phyloP scores from a whole-genome alignment of 2,113 vertebrate species.

The Phyllopteryx taeniolatus region DNA sequence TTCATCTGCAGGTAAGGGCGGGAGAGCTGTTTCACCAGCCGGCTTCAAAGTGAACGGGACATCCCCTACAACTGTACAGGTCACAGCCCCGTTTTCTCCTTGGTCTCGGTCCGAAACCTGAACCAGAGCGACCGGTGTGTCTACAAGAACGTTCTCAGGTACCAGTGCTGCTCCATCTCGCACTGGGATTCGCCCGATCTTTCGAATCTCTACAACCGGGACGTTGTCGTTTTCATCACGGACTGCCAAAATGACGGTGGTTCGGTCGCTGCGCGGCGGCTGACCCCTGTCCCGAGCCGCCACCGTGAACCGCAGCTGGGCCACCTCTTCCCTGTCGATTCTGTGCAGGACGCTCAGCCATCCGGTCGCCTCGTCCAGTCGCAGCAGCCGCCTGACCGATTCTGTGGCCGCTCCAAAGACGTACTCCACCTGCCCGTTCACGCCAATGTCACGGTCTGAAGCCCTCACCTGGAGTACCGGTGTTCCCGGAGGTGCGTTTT shows the following conservation, averaged over 20 bases:
- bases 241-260: constrained; percentile 87
- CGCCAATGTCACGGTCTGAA: constrained; percentile 86
- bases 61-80: constrained; percentile 92
- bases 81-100: constrained; percentile 93
- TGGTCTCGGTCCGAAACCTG: constrained; percentile 94
- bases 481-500: constrained; percentile 91
- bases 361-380: constrained; percentile 88
- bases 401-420: constrained; percentile 92
- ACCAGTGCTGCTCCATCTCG: constrained; percentile 88
- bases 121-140: constrained; percentile 91
- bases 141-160: constrained; percentile 90
- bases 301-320: constrained; percentile 88
- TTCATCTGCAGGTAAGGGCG: constrained; percentile 73
- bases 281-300: constrained; percentile 90
- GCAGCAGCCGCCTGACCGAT: constrained; percentile 82
- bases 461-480: constrained; percentile 91
- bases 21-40: constrained; percentile 77
- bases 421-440: constrained; percentile 94
- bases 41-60: constrained; percentile 96
- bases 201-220: constrained; percentile 90
- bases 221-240: constrained; percentile 95
- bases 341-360: constrained; percentile 93
- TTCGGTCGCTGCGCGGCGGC: constrained; percentile 88
- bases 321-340: constrained; percentile 92
- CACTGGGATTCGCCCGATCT: constrained; percentile 90